Base-by-base conservation (phyloP, 2,113 vertebrate genomes). In the Etheostoma spectabile region DNA sequence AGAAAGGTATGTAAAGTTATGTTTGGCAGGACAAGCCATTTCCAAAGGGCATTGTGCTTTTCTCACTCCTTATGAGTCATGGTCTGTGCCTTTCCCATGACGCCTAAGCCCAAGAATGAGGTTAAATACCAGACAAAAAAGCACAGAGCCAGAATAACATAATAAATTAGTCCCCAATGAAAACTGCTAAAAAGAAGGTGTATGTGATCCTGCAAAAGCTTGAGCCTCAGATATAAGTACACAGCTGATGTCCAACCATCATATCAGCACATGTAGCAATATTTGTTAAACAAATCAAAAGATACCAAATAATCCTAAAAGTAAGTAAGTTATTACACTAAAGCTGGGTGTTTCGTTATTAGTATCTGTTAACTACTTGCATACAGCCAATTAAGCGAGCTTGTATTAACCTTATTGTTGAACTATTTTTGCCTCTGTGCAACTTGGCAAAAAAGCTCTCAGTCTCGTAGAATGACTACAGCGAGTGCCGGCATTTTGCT, bases 31-130 rank as follows among this genome's bases (percentile, higher is more conserved):
- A 66, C 83, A 35, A 27, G 48, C 59, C 49, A 73, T 82, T 82
- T 83, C 86, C 88, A 88, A 73, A 55, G 46, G 83, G 78, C 74
- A 88, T 66, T 92, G 85, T 86, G 82, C 72, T 70, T 74, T 72
- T 57, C 68, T 82, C 81, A 15, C 30, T 87, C 74, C 52, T 81
- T 75, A 76, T 93, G 90, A 92, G 87, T 94, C 91, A 92, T 49
- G 48, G 83, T 80, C 86, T 85, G 77, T 48, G 86, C 77, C 73
- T 88, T 85, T 90, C 85, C 77, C 89, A 88, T 80, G 51, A 86
- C 80, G 59, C 79, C 49, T 73, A 51, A 67, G 63, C 21, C 52
- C 74, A 46, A 64, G 82, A 89, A 83, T 79, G 82, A 75, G 57
- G 12, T 48, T 64, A 88, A 87, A 91, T 88, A 86, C 82, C 85